Conservation (phyloP, 2,113 vertebrate genomes). For the Acinonyx jubatus region DNA sequence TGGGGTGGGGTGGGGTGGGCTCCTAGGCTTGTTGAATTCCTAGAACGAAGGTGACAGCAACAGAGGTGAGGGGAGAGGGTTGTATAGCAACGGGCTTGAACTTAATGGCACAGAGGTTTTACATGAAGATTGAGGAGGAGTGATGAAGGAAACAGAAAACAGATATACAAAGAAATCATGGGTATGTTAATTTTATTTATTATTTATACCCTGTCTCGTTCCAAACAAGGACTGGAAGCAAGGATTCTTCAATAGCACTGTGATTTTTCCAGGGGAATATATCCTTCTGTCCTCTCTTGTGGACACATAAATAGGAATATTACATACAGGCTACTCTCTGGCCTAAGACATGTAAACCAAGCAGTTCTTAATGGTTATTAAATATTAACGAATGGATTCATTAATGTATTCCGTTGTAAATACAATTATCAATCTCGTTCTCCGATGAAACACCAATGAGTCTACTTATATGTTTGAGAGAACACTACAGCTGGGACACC, state of each 20-base stretch:
- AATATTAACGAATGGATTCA: not conserved
- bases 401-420: not conserved
- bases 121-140: not conserved
- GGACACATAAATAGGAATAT: not conserved
- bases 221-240: not conserved
- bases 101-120: not conserved
- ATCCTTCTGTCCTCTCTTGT: not conserved
- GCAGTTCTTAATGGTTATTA: conserved; percentile 11
- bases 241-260: not conserved
- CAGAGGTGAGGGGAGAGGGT: not conserved
- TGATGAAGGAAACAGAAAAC: not conserved
- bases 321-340: not conserved
- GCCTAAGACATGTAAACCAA: not conserved
- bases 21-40: not conserved
- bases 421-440: not conserved
- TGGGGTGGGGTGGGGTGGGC: not conserved
- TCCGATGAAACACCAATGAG: not conserved
- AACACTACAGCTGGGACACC: not conserved
- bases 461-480: not conserved
- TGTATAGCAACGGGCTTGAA: not conserved
- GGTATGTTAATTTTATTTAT: not conserved
- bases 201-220: not conserved
- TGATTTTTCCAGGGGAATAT: not conserved
- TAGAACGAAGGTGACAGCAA: not conserved
- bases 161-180: not conserved